Evolutionary conservation across 2,797 vertebrate genomes (phyloP), one percentile per base, ranked within the genome.

Genomic region (Strix occidentalis): DNA sequence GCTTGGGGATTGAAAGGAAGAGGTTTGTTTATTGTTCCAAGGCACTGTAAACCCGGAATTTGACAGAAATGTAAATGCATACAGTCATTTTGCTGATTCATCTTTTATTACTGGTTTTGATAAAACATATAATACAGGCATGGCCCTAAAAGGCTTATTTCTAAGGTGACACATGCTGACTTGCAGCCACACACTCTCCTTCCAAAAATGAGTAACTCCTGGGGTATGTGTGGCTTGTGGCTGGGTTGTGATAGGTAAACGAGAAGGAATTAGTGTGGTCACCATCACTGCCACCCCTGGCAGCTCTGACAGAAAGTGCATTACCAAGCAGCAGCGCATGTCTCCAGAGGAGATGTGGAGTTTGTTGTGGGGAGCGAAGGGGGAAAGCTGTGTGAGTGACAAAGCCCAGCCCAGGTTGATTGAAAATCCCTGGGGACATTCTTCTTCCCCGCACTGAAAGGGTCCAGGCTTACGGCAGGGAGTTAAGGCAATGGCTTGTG

Each of bases 11-110:
- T 87, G 69, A 82, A 82, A 93, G 84, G 91, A 95, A 84, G 87
- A 90, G 69, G 50, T 84, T 76, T 89, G 57, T 93, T 91, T 95
- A 88, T 91, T 96, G 82, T 95, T 97, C 72, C 69, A 81, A 91
- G 71, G 61, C 16, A 65, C 72, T 76, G 28, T 81, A 89, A 93
- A 89, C 58, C 85, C 33, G 68, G 43, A 91, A 89, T 85, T 82
- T 63, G 45, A 28, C 68, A 92, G 87, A 87, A 96, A 95, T 89
- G 33, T 95, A 74, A 91, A 85, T 5, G 37, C 53, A 19, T 46
- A 15, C 11, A 66, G 72, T 79, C 9, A 57, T 89, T 93, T 92
- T 95, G 89, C 90, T 92, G 93, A 91, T 77, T 93, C 48, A 70
- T 68, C 48, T 94, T 83, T 92, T 94, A 94, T 91, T 94, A 64